These are phyloP conservation scores for Periophthalmus magnuspinnatus DNA, from an alignment of 2,797 vertebrate species.

Conservation along the genomic window DNA sequence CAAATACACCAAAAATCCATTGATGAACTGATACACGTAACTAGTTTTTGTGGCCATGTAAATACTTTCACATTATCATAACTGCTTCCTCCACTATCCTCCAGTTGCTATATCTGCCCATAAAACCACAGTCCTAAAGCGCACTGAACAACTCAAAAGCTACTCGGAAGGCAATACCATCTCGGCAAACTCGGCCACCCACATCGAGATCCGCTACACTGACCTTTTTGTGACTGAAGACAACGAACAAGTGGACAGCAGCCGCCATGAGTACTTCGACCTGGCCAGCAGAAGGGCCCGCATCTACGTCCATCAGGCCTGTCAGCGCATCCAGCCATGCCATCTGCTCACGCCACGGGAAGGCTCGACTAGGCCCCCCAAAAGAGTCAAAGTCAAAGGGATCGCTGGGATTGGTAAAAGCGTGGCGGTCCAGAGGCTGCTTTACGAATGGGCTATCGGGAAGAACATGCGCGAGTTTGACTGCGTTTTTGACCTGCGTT, in stretches of 20 bases:
- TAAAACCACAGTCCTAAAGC: conserved; percentile 63
- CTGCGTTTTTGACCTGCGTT: conserved; percentile 68
- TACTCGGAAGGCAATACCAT: conserved; percentile 56
- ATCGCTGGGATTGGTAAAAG: conserved; percentile 77
- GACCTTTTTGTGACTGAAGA: conserved; percentile 74
- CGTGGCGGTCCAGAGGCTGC: conserved; percentile 63
- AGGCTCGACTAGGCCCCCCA: conserved; percentile 30
- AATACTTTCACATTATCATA: not conserved
- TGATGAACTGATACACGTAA: no score
- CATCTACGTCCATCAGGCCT: conserved; percentile 71
- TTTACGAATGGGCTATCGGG: conserved; percentile 74
- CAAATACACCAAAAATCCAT: no score
- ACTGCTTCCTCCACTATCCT: conserved; percentile 2
- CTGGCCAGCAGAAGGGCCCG: conserved; percentile 66
- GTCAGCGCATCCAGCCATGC: conserved; percentile 54
- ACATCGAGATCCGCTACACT: conserved; percentile 75
- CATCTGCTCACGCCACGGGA: conserved; percentile 49
- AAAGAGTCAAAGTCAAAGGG: conserved; percentile 72
- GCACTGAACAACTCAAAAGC: conserved; percentile 61
- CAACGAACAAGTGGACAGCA: conserved; percentile 33
- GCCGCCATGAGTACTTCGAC: conserved; percentile 71
- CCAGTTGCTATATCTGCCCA: conserved; percentile 65
- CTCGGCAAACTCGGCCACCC: conserved; percentile 54
- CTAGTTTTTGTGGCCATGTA: not conserved
- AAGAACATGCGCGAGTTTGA: conserved; percentile 64